Percentiles rank a stretch among this genome's conserved stretches.
Conservation (phyloP, 2,113 vertebrate species). For the Lanius collurio region DNA sequence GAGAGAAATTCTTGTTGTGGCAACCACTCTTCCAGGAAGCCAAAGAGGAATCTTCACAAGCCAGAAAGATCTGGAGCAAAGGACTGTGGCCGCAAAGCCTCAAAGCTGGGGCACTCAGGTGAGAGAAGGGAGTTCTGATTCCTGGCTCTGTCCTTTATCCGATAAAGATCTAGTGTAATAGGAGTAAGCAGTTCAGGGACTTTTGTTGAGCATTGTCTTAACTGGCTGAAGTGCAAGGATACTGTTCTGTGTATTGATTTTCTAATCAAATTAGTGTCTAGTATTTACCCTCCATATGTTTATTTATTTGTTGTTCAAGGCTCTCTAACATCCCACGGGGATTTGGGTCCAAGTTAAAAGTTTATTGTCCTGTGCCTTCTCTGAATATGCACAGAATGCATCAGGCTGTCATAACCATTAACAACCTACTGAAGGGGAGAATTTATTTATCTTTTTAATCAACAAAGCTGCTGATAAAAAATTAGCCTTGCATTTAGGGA, state of each 20-base stretch:
- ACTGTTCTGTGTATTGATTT: conserved; percentile 35
- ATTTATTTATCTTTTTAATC: background rate
- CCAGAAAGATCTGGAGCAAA: background rate
- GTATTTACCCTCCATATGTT: conserved; percentile 7
- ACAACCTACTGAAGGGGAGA: background rate
- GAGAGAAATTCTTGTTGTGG: background rate
- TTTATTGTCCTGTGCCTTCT: background rate
- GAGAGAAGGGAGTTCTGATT: background rate
- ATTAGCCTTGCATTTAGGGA: background rate
- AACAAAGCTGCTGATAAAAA: background rate
- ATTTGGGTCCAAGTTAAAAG: background rate
- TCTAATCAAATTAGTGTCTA: conserved; percentile 27
- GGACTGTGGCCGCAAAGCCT: background rate
- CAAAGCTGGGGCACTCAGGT: background rate
- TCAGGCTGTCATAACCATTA: background rate
- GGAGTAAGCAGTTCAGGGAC: background rate
- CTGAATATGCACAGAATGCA: background rate
- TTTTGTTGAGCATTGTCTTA: conserved; percentile 25
- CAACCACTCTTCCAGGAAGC: fast-evolving
- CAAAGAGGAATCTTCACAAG: background rate
- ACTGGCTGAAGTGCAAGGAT: conserved; percentile 31
- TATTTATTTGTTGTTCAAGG: background rate
- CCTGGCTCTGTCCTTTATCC: background rate
- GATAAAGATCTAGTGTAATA: background rate
- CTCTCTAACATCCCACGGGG: background rate